Percentiles rank a stretch among this genome's conserved stretches.
Evolutionary conservation across 2,797 vertebrate genomes (phyloP).

Genomic region (Sandelia bainsii): DNA sequence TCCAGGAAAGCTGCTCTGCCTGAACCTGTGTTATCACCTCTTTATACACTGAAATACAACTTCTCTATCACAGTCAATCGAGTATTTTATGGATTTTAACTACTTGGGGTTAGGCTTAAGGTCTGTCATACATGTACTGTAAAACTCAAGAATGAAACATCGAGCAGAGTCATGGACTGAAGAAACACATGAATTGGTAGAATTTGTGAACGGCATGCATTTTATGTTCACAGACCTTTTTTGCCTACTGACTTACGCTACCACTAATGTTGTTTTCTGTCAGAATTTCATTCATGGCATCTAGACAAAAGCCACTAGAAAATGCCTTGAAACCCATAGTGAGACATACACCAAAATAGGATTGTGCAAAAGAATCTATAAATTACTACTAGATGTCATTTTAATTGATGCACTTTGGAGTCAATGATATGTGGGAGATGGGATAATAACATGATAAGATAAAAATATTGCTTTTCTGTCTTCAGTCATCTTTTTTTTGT

Average conservation of each 20-base stretch:
- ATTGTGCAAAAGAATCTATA: background rate
- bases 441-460: constrained; percentile 37
- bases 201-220: background rate
- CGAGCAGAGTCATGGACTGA: background rate
- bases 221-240: constrained; percentile 19
- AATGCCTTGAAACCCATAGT: background rate
- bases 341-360: constrained; percentile 1
- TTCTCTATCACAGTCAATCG: background rate
- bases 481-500: constrained; percentile 11
- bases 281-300: no score
- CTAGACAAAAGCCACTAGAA: background rate
- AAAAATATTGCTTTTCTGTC: constrained; percentile 10
- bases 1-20: constrained; percentile 1
- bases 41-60: background rate
- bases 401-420: constrained; percentile 34
- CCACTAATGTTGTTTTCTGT: background rate
- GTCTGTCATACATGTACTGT: background rate
- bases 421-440: constrained; percentile 25
- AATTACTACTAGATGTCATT: constrained; percentile 1
- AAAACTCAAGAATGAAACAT: constrained; percentile 20
- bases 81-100: background rate
- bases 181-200: background rate
- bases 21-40: constrained; percentile 12
- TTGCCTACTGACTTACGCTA: background rate
- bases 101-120: background rate